Conservation (phyloP, 2,888 invertebrate genomes). For the Apodemia hepburni region DNA sequence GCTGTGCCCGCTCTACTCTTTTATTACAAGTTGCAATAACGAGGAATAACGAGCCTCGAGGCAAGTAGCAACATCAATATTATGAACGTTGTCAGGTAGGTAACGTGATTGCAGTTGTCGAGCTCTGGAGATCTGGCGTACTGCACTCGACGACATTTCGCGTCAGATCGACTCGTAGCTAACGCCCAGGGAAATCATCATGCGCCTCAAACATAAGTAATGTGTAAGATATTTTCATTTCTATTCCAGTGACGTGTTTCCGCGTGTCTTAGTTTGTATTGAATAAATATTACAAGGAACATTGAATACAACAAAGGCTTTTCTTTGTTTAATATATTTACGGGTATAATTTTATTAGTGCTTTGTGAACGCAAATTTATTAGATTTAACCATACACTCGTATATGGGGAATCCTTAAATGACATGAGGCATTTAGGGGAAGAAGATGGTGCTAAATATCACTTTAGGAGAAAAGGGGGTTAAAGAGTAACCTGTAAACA, state of each 20-base stretch:
- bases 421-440: too few relatives aligned
- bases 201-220: conserved; percentile 36
- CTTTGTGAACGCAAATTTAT: too few relatives aligned
- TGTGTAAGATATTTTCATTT: conserved; percentile 21
- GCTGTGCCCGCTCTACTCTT: conserved; percentile 15
- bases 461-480: too few relatives aligned
- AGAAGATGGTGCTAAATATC: too few relatives aligned
- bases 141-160: conserved; percentile 33
- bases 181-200: conserved; percentile 71
- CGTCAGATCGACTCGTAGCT: conserved; percentile 37
- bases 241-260: conserved; percentile 16
- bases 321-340: too few relatives aligned
- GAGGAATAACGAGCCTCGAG: conserved; percentile 21
- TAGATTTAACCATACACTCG: too few relatives aligned
- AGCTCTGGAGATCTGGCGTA: conserved; percentile 35
- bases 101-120: conserved; percentile 47
- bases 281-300: neutral
- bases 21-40: conserved; percentile 23
- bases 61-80: conserved; percentile 22
- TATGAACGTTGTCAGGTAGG: conserved; percentile 34
- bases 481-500: too few relatives aligned
- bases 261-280: neutral
- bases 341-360: too few relatives aligned
- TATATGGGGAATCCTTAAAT: too few relatives aligned
- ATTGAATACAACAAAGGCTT: neutral